Conservation (phyloP, 1,140 invertebrate species). For the Piezodorus guildinii region DNA sequence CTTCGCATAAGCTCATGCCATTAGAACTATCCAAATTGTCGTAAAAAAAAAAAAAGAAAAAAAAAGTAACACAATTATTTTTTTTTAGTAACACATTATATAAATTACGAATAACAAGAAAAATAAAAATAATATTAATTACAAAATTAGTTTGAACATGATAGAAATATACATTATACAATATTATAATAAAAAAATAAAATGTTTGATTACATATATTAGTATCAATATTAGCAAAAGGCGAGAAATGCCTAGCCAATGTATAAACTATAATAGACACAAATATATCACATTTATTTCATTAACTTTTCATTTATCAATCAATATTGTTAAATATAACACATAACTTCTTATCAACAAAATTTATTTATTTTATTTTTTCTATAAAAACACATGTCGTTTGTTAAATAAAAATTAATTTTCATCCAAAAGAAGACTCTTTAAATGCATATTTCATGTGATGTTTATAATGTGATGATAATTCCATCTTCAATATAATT, state of each 20-base stretch:
- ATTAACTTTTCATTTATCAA: too few relatives aligned
- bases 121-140: not conserved
- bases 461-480: too few relatives aligned
- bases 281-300: not conserved
- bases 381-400: too few relatives aligned
- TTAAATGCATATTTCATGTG: too few relatives aligned
- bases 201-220: slow-evolving; percentile 1
- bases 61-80: too few relatives aligned
- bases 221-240: not conserved
- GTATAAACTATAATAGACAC: not conserved
- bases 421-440: too few relatives aligned
- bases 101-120: not conserved
- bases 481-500: too few relatives aligned
- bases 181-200: slow-evolving; percentile 7
- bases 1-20: not conserved
- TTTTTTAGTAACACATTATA: not conserved
- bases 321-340: too few relatives aligned
- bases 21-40: not conserved
- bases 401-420: too few relatives aligned
- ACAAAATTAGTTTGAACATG: not conserved
- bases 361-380: too few relatives aligned
- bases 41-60: not conserved
- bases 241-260: not conserved
- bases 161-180: not conserved
- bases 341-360: too few relatives aligned